phyloP scores from a whole-genome alignment of 1,140 invertebrate species.

The Cotesia chilonis region DNA sequence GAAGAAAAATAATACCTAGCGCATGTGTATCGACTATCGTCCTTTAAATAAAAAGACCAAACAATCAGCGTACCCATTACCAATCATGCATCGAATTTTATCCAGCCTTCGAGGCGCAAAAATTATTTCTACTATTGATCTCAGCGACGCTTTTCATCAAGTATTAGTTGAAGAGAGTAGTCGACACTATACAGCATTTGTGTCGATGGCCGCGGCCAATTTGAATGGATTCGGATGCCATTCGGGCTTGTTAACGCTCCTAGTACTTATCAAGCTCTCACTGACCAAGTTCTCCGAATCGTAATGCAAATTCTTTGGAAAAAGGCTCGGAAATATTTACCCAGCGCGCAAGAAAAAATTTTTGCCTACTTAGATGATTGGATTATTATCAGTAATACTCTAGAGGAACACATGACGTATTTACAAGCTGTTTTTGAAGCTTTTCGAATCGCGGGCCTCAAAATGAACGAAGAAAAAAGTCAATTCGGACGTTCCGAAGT shows the following conservation, averaged over 20 bases:
- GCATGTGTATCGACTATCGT: constrained; percentile 31
- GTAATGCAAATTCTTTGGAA: no score
- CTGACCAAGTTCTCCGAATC: no score
- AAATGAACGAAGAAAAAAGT: not conserved
- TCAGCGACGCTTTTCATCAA: constrained; percentile 48
- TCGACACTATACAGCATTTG: constrained; percentile 28
- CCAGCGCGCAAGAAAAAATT: no score
- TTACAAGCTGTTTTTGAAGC: not conserved
- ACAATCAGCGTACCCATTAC: constrained; percentile 28
- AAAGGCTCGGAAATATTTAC: no score
- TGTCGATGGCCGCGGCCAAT: constrained; percentile 55
- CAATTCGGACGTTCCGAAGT: not conserved
- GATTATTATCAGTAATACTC: not conserved
- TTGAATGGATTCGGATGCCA: constrained; percentile 59
- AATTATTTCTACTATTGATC: constrained; percentile 45
- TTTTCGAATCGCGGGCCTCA: not conserved
- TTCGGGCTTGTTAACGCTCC: constrained; percentile 60
- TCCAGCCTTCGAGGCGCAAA: constrained; percentile 35
- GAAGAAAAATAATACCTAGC: constrained; percentile 7
- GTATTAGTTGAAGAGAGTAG: constrained; percentile 21
- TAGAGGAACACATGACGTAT: not conserved
- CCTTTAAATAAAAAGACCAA: constrained; percentile 27
- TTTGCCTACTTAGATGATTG: no score
- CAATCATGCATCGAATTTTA: constrained; percentile 30
- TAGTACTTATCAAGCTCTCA: not conserved